phyloP scores from a whole-genome alignment of 64 coral and sea anemone species.

The Porites lutea region DNA sequence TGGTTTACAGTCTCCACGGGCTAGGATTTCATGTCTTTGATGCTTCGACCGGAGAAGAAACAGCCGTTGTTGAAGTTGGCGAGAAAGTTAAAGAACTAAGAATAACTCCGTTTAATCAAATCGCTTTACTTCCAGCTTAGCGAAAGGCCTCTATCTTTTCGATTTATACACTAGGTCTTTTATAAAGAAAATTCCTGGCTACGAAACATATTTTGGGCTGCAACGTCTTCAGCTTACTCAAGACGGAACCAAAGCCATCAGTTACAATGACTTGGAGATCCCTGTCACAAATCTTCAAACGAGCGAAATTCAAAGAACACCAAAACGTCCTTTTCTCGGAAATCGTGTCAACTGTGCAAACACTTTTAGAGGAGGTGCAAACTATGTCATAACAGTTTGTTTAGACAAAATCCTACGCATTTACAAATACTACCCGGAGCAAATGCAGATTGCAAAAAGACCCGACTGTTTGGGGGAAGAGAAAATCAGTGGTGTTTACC shows the following conservation, averaged over 20 bases:
- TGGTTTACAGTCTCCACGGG: constrained; percentile 10
- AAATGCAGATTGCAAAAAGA: neutral
- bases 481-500: constrained; percentile 22
- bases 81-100: constrained; percentile 28
- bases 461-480: neutral
- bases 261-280: constrained; percentile 12
- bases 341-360: constrained; percentile 35
- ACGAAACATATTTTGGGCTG: constrained; percentile 15
- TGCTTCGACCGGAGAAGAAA: neutral
- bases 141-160: neutral
- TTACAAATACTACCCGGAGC: neutral
- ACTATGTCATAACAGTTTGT: constrained; percentile 11
- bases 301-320: neutral
- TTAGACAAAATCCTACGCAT: constrained; percentile 50
- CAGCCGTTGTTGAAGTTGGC: neutral
- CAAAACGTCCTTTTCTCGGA: neutral
- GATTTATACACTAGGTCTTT: neutral
- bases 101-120: constrained; percentile 6
- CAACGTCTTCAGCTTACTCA: neutral
- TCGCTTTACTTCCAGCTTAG: neutral
- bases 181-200: neutral
- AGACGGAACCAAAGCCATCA: constrained; percentile 35
- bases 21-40: constrained; percentile 1
- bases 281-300: constrained; percentile 6
- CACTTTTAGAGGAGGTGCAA: constrained; percentile 1